Evolutionary conservation across 2,888 invertebrate genomes (phyloP), one percentile per base, ranked within the genome.

Genomic region (Melanophora roralis): DNA sequence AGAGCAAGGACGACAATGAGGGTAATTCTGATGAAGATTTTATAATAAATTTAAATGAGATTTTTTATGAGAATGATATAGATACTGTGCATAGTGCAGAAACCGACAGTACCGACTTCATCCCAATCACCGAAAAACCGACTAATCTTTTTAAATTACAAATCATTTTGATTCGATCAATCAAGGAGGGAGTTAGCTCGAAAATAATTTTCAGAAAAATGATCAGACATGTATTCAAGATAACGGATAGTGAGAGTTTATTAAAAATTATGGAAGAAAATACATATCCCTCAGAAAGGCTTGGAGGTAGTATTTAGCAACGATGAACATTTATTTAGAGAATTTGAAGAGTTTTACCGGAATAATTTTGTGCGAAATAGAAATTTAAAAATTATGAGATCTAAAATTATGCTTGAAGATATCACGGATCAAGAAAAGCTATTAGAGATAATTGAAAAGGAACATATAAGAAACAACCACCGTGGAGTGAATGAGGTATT

Each of bases 131-230:
- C 6, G 27, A 27, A 6, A 27, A 27, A 5, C 27, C 27, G 3
- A 3, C 6, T 27, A 27, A 27, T 45, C 12, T 60, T 32, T 27
- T 45, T 8, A 60, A 60, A 3, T 43, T 59, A 43, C 59, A 59
- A 7, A 9, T 43, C 11, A 27, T 40, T 59, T 59, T 57, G 7
- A 6, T 1, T 9, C 2, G 14, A 45, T 6, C 45, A 4, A 45
- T 1, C 16, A 9, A 4, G 14, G 27, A 45, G 6, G 16, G 27
- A 60, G 16, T 43, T 27, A 6, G 2, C 1, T 59, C 23, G 7
- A 43, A 59, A 6, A 59, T 59, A 59, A 43, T 59, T 23, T 59
- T 59, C 14, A 59, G 38, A n/a, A 57, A 38, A 57, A 57, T 38
- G 19, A 57, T 57, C n/a, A 57, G 55, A 19, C 16, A 38, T 38